phyloP scores from a whole-genome alignment of 2,113 vertebrate species.

The Barbus barbus region DNA sequence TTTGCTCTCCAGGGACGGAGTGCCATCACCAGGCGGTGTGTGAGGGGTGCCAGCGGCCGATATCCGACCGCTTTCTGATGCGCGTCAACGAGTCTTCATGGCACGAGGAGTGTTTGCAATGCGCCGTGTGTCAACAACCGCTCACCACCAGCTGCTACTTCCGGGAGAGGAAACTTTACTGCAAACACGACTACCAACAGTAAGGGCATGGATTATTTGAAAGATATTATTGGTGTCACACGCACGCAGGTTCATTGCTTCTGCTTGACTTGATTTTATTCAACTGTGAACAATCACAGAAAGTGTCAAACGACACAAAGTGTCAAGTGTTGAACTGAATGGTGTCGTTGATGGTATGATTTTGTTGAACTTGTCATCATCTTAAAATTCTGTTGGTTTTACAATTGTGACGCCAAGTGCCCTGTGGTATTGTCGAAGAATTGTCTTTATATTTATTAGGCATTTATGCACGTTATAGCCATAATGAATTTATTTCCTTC shows the following conservation, averaged over 20 bases:
- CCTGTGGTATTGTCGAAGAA: not conserved
- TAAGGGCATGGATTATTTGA: slow-evolving; percentile 74
- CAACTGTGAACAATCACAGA: not conserved
- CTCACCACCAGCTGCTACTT: slow-evolving; percentile 98
- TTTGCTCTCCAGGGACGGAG: slow-evolving; percentile 80
- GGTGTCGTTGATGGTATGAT: not conserved
- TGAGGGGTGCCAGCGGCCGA: slow-evolving; percentile 95
- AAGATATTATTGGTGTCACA: not conserved
- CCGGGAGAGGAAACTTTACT: slow-evolving; percentile 98
- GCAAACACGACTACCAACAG: slow-evolving; percentile 99
- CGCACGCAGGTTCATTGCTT: not conserved
- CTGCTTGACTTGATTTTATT: not conserved
- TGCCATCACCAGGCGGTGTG: slow-evolving; percentile 92
- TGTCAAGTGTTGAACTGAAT: too few species aligned
- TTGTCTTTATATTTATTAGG: not conserved
- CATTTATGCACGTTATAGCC: not conserved
- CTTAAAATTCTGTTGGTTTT: not conserved
- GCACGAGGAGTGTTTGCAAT: slow-evolving; percentile 98
- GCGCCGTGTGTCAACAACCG: slow-evolving; percentile 93
- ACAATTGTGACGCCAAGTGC: too few species aligned
- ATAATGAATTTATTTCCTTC: not conserved
- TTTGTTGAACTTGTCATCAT: not conserved
- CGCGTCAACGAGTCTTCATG: slow-evolving; percentile 97
- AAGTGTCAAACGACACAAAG: too few species aligned
- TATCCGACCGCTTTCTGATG: slow-evolving; percentile 98